phyloP scores from a whole-genome alignment of 2,113 vertebrate species.

The Petroica traversi region DNA sequence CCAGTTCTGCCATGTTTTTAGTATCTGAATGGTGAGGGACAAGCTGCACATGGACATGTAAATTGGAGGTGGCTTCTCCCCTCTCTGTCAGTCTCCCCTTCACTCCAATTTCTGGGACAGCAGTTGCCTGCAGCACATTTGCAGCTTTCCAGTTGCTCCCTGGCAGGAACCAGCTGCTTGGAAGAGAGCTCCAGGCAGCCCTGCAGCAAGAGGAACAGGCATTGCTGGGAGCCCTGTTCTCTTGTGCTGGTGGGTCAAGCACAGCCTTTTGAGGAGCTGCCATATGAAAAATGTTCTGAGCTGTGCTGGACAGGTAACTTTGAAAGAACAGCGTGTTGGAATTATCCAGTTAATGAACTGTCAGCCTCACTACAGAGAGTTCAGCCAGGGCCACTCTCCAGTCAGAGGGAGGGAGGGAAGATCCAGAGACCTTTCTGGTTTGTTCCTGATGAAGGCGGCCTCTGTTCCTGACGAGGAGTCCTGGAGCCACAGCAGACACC shows the following conservation, averaged over 20 bases:
- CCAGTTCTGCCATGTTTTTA: not conserved
- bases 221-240: not conserved
- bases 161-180: not conserved
- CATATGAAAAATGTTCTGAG: not conserved
- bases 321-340: not conserved
- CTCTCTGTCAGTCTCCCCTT: not conserved
- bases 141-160: not conserved
- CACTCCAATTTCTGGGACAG: not conserved
- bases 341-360: not conserved
- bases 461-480: rapidly evolving
- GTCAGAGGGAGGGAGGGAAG: not conserved
- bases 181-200: not conserved
- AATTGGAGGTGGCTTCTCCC: not conserved
- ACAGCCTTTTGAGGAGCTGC: not conserved
- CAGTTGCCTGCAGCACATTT: not conserved
- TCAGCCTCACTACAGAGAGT: not conserved
- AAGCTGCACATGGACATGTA: not conserved
- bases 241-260: not conserved
- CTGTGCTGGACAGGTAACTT: not conserved
- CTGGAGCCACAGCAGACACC: not conserved
- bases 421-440: not conserved
- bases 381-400: not conserved
- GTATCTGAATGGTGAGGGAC: not conserved
- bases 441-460: not conserved
- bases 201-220: not conserved